A percentile compares a stretch with the other conserved stretches of the same genome.
These are phyloP conservation scores for Colostygia pectinataria DNA, from an alignment of 2,888 invertebrate species.

Conservation along the genomic window DNA sequence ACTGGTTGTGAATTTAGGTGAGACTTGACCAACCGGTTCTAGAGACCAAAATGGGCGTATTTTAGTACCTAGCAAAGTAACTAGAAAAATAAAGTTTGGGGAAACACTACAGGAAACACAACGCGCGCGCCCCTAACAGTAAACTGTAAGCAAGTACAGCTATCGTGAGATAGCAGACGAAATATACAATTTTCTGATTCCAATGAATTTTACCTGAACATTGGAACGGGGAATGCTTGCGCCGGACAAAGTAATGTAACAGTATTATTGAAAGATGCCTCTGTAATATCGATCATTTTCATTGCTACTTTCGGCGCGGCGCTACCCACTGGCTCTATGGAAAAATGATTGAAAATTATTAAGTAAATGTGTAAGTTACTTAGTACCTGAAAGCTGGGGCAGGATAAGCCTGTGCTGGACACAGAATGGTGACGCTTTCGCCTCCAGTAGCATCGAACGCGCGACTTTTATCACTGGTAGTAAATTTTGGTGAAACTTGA, in stretches of 20 bases:
- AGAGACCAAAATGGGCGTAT: constrained; percentile 35
- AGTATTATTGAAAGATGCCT: constrained; percentile 57
- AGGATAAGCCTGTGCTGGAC: constrained; percentile 90
- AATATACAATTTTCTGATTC: too few relatives aligned
- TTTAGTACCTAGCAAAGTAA: constrained; percentile 45
- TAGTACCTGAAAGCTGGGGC: constrained; percentile 85
- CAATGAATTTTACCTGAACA: constrained; percentile 83
- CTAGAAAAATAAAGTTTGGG: constrained; percentile 87
- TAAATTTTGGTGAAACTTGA: constrained; percentile 86
- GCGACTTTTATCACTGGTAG: constrained; percentile 84
- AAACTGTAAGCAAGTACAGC: not conserved
- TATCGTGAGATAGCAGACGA: too few relatives aligned
- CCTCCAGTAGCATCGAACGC: constrained; percentile 83
- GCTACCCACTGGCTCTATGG: constrained; percentile 87
- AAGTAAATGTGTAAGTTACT: constrained; percentile 11
- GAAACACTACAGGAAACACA: constrained; percentile 90
- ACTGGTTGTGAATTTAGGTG: constrained; percentile 85
- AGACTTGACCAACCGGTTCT: constrained; percentile 87
- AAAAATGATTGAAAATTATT: constrained; percentile 29
- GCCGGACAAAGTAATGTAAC: constrained; percentile 77
- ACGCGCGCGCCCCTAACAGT: not conserved
- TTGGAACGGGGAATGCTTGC: constrained; percentile 84
- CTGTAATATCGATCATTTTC: constrained; percentile 77
- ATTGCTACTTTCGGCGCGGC: constrained; percentile 86
- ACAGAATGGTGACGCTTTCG: constrained; percentile 83